Evolutionary conservation across 2,888 invertebrate species (phyloP), one percentile per base, ranked within the genome.

Genomic region (Venustoraphidia nigricollis): DNA sequence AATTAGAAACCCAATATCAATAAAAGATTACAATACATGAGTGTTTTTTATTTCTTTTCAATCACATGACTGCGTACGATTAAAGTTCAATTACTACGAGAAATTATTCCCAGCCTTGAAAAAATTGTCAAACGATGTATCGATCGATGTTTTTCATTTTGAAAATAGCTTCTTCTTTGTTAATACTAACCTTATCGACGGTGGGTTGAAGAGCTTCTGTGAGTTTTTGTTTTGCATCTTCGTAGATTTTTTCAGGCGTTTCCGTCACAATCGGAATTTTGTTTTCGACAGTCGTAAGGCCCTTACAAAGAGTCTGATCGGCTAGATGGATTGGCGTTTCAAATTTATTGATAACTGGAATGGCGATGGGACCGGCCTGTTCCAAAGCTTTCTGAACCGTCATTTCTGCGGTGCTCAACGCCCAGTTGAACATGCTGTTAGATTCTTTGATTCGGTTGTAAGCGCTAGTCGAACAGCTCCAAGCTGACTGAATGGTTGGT

Each of bases 381-480:
- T 72, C 69, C 1, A 73, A 67, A 0, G 72, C 75, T 53, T 68
- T 70, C 52, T 68, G 52, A 11, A 74, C 62, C 2, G 74, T 72
- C 47, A 64, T 70, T 60, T 76, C 76, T 2, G 75, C 75, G 11
- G 72, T 71, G 47, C 64, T 66, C 9, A 76, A 58, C 0, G 75
- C 73, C 74, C 74, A 75, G 53, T 71, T 70, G 34, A 75, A 64
- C 37, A 75, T 57, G 37, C 68, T 65, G 59, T 73, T 70, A 39
- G 69, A 72, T 50, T 71, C 72, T 68, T 73, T 76, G 41, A 76
- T 72, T 69, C 72, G 75, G 57, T 66, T 73, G 55, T 76, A 76
- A 52, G 75, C 66, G 57, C 64, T 70, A 53, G 72, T 72, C 45
- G 73, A 71, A 49, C 74, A 73, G 59, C 73, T 69, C 60, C 73